Percentiles rank a stretch among this genome's conserved stretches.
Evolutionary conservation across 2,113 vertebrate genomes (phyloP).

Genomic region (Corythornis vintsioides): DNA sequence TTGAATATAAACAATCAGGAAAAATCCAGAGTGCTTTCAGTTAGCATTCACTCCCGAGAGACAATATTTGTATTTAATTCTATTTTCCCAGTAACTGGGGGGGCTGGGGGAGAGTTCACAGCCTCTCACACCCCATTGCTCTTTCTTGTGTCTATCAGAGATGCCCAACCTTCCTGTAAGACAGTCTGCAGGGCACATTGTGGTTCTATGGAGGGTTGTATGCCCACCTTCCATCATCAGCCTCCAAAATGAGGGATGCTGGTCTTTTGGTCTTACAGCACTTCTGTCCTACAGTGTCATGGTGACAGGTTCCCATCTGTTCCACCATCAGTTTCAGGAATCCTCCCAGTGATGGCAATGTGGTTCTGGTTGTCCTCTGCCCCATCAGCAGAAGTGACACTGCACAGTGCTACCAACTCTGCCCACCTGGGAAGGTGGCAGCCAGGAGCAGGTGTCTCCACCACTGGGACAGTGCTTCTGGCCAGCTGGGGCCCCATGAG

Average conservation of each 20-base stretch:
- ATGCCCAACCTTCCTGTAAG: neutral
- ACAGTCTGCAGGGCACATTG: neutral
- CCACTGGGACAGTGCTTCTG: neutral
- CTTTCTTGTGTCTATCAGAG: neutral
- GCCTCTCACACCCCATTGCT: neutral
- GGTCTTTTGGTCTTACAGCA: neutral
- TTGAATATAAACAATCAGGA: neutral
- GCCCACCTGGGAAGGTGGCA: neutral
- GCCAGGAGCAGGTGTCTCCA: neutral
- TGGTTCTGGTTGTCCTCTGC: accelerated
- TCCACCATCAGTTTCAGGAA: neutral
- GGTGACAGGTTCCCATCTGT: neutral
- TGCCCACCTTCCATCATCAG: neutral
- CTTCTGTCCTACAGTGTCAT: neutral
- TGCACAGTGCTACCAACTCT: neutral
- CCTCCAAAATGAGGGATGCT: neutral
- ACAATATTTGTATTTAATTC: neutral
- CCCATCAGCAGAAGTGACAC: neutral
- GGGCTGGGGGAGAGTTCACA: neutral
- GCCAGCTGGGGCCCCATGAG: neutral
- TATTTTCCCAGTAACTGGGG: neutral
- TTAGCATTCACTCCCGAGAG: neutral
- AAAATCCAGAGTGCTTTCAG: neutral
- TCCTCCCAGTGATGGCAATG: neutral
- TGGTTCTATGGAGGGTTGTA: neutral